A percentile compares a stretch with the other conserved stretches of the same genome.
Evolutionary conservation across 2,113 vertebrate genomes (phyloP).

Genomic region (Leptocoma aspasia): DNA sequence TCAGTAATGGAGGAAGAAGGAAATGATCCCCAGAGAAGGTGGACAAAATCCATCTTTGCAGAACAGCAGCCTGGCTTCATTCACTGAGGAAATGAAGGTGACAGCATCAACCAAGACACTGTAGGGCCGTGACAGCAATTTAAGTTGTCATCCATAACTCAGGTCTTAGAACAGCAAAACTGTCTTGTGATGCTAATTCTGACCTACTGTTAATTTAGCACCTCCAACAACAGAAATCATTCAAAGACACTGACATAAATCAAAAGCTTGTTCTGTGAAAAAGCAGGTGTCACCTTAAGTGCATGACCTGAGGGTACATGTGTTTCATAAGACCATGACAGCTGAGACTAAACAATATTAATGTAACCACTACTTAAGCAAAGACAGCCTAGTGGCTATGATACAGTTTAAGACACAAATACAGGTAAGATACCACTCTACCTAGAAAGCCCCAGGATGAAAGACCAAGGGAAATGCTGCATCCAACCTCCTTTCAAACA

Average conservation of each 20-base stretch:
- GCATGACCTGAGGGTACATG: not conserved
- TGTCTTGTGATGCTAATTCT: not conserved
- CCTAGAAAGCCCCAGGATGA: not conserved
- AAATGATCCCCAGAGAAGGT: not conserved
- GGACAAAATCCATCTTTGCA: not conserved
- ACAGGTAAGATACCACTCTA: not conserved
- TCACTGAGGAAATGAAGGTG: not conserved
- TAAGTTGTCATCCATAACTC: not conserved
- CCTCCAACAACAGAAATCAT: not conserved
- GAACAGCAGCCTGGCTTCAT: not conserved
- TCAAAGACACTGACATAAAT: not conserved
- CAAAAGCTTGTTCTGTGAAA: not conserved
- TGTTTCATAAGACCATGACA: not conserved
- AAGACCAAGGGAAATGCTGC: not conserved
- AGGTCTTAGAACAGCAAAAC: not conserved
- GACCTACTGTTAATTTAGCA: not conserved
- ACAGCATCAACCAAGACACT: not conserved
- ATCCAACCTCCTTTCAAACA: not conserved
- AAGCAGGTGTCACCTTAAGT: not conserved
- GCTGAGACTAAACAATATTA: not conserved
- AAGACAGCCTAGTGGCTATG: not conserved
- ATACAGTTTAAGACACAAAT: not conserved
- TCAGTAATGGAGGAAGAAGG: not conserved
- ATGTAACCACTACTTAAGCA: not conserved
- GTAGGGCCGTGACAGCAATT: not conserved